Percentiles rank a stretch among this genome's conserved stretches.
Conservation (phyloP, 2,797 vertebrate genomes). For the Sebastes iracundus region DNA sequence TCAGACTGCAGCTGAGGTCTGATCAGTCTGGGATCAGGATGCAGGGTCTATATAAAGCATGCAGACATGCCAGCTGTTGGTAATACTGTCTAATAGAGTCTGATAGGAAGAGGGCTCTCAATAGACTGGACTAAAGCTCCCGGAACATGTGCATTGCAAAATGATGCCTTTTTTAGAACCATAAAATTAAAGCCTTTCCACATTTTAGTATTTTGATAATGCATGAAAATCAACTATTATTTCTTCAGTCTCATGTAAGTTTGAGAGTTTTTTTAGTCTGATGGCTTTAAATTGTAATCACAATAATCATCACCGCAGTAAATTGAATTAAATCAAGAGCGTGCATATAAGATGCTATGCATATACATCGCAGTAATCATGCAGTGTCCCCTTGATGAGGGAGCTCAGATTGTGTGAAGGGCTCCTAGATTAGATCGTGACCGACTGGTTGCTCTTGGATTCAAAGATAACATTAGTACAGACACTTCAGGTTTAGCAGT, state of each 20-base stretch:
- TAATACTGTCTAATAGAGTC: slow-evolving; percentile 3
- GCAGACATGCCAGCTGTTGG: slow-evolving; percentile 9
- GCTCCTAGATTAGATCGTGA: slow-evolving; percentile 10
- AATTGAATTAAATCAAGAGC: not conserved
- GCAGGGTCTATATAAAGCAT: not conserved
- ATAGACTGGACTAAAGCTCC: not conserved
- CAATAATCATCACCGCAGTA: not conserved
- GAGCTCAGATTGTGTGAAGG: slow-evolving; percentile 1
- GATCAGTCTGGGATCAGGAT: not conserved
- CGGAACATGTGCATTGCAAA: not conserved
- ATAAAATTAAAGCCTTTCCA: not conserved
- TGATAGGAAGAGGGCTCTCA: slow-evolving; percentile 1
- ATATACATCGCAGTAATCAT: not conserved
- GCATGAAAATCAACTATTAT: not conserved
- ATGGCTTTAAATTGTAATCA: not conserved
- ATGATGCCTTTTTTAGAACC: not conserved
- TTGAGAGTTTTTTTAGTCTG: not conserved
- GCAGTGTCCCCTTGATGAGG: not conserved
- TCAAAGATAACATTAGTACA: not conserved
- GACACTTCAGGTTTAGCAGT: not conserved
- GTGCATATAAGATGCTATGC: not conserved
- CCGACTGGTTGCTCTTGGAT: not conserved
- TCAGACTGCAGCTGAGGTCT: not conserved
- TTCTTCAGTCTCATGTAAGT: not conserved
- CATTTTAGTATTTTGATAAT: not conserved